Base-by-base conservation (phyloP, 2,113 vertebrate species). In the Platichthys flesus region DNA sequence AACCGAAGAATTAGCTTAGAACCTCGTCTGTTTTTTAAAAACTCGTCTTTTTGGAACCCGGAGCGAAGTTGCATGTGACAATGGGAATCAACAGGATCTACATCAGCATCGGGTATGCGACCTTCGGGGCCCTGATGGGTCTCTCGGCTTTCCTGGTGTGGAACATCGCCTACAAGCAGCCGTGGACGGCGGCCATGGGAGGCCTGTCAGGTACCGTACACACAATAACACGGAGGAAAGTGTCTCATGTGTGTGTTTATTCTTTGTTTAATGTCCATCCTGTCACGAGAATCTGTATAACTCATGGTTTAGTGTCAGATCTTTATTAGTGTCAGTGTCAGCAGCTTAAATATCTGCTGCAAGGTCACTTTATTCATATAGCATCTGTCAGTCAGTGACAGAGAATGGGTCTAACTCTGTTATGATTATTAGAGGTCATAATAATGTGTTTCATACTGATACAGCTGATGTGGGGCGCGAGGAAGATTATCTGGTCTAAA, bases 171-270 rank as follows among this genome's bases (percentile, higher is more conserved):
- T 96, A 94, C 85, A 90, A 86, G 37, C 97, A 98, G 86, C 95
- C 96, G 1, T 95, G 91, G 90, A 98, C 97, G 31, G 96, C 96
- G 18, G 95, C 96, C 28, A 95, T 96, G 93, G 97, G 97, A 80
- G 97, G 97, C 31, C 94, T 98, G 74, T 96, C 97, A 88, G 97
- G 97, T 96, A 95, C 6, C 81, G 65, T 2, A n/a, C 31, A 31
- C 31, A 51, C 65, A 56, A 23, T 51, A 9, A 4, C 5, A 2
- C 0, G 16, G 12, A 10, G 10, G 5, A 2, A 24, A 13, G 18
- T 21, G 8, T 24, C 20, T 31, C 15, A 9, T 40, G 37, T 31
- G 5, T 31, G 31, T 6, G 31, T 31, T 31, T 7, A 6, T 31
- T 31, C 31, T 31, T 1, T 31, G 6, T 31, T 1, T 31, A 7